Conservation (phyloP, 2,888 invertebrate species). For the Callyntrura sp. region DNA sequence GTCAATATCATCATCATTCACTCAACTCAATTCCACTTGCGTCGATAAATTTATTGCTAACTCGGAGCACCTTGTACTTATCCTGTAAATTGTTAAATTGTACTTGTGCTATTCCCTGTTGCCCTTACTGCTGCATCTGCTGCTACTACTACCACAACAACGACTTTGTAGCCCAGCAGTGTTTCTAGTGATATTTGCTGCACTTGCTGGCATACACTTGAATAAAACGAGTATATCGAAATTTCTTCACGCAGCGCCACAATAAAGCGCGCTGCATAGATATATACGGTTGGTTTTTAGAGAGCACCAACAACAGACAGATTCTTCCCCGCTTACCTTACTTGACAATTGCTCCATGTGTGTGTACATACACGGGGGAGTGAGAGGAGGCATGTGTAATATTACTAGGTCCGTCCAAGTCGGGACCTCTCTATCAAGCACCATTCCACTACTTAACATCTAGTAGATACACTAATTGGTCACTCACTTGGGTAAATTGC, state of each 20-base stretch:
- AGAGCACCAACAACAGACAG: not conserved
- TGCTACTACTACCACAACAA: not conserved
- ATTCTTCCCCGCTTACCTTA: not conserved
- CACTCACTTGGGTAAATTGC: slow-evolving; percentile 36
- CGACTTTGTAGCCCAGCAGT: not conserved
- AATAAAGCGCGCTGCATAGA: not conserved
- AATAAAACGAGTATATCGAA: not conserved
- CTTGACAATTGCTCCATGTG: slow-evolving; percentile 33
- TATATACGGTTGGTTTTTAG: not conserved
- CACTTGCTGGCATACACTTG: not conserved
- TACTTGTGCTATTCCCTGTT: slow-evolving; percentile 21
- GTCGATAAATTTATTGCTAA: slow-evolving; percentile 84
- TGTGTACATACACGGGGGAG: slow-evolving; percentile 46
- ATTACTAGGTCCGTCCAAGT: not conserved
- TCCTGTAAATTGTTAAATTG: not conserved
- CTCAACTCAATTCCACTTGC: slow-evolving; percentile 76
- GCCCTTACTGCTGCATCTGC: not conserved
- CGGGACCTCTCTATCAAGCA: slow-evolving; percentile 40
- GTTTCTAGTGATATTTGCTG: not conserved
- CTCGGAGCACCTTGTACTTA: slow-evolving; percentile 61
- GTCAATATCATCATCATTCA: slow-evolving; percentile 68
- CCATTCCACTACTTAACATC: slow-evolving; percentile 10
- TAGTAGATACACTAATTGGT: slow-evolving; percentile 45
- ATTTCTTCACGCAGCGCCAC: not conserved
- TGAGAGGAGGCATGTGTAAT: slow-evolving; percentile 19